These are phyloP conservation scores for Equus quagga DNA, from an alignment of 2,113 vertebrate species.

Conservation along the genomic window DNA sequence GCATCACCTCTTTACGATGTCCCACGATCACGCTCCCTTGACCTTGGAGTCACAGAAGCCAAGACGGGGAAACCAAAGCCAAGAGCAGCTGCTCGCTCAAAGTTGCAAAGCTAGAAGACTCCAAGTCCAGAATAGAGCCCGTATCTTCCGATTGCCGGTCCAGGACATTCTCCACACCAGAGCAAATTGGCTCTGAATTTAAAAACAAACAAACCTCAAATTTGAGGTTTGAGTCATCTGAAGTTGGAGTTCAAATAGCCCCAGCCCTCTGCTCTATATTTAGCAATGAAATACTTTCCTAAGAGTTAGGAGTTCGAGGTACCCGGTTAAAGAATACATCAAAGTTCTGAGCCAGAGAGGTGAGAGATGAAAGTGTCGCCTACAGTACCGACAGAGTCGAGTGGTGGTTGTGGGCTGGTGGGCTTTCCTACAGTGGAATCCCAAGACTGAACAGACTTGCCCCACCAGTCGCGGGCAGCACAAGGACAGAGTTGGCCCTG, in stretches of 20 bases:
- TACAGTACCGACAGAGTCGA: background rate
- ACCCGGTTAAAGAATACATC: background rate
- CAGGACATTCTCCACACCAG: background rate
- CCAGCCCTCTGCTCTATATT: background rate
- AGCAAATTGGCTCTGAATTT: background rate
- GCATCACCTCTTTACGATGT: rapidly evolving
- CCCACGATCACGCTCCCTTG: background rate
- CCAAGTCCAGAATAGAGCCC: background rate
- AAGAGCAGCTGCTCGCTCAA: background rate
- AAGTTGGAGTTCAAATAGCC: background rate
- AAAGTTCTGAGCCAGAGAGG: background rate
- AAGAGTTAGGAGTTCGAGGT: background rate
- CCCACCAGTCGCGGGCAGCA: rapidly evolving
- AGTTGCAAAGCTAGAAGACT: background rate
- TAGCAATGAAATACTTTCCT: background rate
- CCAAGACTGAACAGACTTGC: background rate
- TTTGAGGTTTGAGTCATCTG: background rate
- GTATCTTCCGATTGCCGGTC: rapidly evolving
- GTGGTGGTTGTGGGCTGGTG: rapidly evolving
- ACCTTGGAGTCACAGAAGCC: background rate
- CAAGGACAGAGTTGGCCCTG: too few relatives aligned
- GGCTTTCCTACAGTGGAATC: background rate
- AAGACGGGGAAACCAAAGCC: background rate
- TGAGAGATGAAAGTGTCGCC: background rate
- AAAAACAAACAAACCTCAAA: background rate